These are phyloP conservation scores for Maconellicoccus hirsutus DNA, from an alignment of 1,140 invertebrate species.

Conservation along the genomic window DNA sequence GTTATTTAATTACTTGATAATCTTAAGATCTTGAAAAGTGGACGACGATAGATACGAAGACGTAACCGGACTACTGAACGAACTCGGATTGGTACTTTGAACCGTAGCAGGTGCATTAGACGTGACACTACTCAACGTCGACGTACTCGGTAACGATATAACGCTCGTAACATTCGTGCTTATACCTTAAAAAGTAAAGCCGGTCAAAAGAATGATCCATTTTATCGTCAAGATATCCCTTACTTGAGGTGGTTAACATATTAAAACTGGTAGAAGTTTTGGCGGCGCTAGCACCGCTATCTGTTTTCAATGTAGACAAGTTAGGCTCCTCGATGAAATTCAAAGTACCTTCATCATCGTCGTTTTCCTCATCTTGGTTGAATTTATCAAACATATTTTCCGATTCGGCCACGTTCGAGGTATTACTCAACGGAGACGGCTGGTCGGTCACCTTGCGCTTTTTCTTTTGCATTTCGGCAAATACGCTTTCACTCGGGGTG, in stretches of 20 bases:
- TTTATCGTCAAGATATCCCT: not conserved
- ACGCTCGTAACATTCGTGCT: conserved; percentile 11
- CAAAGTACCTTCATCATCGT: not conserved
- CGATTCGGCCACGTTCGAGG: not conserved
- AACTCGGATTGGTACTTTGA: not conserved
- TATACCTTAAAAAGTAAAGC: not conserved
- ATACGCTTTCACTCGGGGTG: conserved; percentile 33
- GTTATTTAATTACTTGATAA: not conserved
- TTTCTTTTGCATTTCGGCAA: conserved; percentile 28
- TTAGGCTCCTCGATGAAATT: conserved; percentile 14
- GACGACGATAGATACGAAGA: not conserved
- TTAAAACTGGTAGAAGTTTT: not conserved
- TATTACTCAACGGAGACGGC: not conserved
- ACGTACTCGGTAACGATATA: not conserved
- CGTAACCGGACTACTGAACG: not conserved
- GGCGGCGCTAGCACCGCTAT: not conserved
- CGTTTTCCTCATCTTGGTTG: not conserved
- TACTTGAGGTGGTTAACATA: not conserved
- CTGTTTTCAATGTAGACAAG: not conserved
- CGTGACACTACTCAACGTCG: not conserved
- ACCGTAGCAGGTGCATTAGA: not conserved
- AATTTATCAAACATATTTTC: not conserved
- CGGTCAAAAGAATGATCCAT: not conserved
- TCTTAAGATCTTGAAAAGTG: not conserved
- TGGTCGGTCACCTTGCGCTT: conserved; percentile 4